Conservation (phyloP, 2,113 vertebrate genomes). For the Antechinus stuartii region DNA sequence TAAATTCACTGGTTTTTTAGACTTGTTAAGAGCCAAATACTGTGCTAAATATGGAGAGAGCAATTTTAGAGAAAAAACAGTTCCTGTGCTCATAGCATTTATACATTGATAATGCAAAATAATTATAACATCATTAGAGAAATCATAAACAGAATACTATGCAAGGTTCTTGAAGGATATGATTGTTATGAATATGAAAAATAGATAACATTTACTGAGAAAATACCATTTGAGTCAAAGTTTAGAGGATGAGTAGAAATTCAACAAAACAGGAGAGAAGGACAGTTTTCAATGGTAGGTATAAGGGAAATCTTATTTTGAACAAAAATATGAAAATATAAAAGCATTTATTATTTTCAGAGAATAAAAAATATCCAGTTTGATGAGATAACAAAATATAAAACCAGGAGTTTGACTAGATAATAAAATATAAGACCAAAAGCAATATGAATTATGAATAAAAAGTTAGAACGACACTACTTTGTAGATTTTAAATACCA, state of each 20-base stretch:
- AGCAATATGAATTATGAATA: neutral
- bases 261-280: neutral
- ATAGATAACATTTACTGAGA: neutral
- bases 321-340: neutral
- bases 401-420: neutral
- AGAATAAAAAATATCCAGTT: neutral
- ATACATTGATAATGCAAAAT: neutral
- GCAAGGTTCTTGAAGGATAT: neutral
- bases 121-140: neutral
- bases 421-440: no score
- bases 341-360: neutral
- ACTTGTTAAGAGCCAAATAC: neutral
- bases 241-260: neutral
- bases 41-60: neutral
- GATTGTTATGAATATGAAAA: neutral
- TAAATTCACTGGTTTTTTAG: neutral
- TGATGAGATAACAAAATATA: neutral
- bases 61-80: neutral
- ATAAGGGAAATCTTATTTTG: neutral
- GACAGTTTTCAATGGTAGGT: no score
- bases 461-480: neutral
- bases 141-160: neutral
- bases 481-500: neutral
- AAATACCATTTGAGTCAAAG: neutral
- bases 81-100: neutral